These are phyloP conservation scores for Troides oblongomaculatus DNA, from an alignment of 2,888 invertebrate species.

Conservation along the genomic window DNA sequence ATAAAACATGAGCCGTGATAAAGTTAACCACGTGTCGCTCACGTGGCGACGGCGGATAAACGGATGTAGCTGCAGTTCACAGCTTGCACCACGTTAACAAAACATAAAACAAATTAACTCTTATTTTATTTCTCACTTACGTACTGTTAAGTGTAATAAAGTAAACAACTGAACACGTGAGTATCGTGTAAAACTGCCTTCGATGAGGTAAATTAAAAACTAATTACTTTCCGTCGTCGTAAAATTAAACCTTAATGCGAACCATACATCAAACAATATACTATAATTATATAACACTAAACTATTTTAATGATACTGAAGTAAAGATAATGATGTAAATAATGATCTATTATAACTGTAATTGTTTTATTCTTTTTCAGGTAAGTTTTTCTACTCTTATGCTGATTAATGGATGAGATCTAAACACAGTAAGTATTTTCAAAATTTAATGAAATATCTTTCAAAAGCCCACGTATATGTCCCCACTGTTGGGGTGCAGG, in stretches of 20 bases:
- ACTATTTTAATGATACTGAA: not conserved
- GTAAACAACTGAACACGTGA: conserved; percentile 23
- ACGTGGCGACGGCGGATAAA: conserved; percentile 39
- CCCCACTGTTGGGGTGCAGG: no score
- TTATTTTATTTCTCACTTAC: conserved; percentile 12
- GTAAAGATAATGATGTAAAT: not conserved
- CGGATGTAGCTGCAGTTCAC: conserved; percentile 43
- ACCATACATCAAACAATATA: no score
- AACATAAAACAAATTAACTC: conserved; percentile 21
- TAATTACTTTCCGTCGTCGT: not conserved
- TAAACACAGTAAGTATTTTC: no score
- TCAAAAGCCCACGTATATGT: no score
- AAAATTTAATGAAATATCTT: no score
- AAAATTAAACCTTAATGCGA: no score
- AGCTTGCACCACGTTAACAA: conserved; percentile 9
- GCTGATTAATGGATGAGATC: not conserved
- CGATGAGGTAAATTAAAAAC: conserved; percentile 6
- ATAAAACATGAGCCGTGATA: conserved; percentile 9
- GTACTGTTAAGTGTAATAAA: conserved; percentile 7
- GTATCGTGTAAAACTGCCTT: not conserved
- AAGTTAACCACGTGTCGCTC: conserved; percentile 34
- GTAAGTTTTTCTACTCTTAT: not conserved
- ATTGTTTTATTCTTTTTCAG: not conserved
- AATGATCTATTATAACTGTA: not conserved
- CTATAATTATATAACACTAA: no score